Conservation (phyloP, 2,888 invertebrate species). For the Ennomos fuscantarius region DNA sequence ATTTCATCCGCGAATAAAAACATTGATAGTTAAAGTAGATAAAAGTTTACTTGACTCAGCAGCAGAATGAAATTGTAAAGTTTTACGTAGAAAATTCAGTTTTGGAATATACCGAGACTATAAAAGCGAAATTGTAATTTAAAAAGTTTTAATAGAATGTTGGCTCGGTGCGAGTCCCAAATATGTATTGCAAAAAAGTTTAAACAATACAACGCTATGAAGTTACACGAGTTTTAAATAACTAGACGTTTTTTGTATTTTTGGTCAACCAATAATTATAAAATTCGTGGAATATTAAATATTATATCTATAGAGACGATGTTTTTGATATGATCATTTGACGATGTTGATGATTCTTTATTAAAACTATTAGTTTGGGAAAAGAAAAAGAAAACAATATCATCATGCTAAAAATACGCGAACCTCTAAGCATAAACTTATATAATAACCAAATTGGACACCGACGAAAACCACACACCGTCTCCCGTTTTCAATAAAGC, state of each 20-base stretch:
- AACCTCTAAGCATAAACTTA: constrained; percentile 17
- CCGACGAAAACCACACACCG: constrained; percentile 27
- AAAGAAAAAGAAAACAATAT: no score
- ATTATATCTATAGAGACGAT: no score
- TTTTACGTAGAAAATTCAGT: constrained; percentile 12
- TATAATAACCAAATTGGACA: constrained; percentile 30
- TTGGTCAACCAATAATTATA: no score
- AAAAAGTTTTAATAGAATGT: constrained; percentile 25
- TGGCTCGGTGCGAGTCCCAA: constrained; percentile 19
- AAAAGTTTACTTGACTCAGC: not conserved
- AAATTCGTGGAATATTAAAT: no score
- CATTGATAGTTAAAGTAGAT: not conserved
- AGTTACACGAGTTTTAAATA: no score
- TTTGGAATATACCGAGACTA: constrained; percentile 11
- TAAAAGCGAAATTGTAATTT: constrained; percentile 18
- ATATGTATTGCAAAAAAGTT: constrained; percentile 8
- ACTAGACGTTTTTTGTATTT: no score
- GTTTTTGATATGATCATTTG: no score
- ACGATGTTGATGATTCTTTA: no score
- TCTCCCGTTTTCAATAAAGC: constrained; percentile 73
- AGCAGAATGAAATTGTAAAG: constrained; percentile 1
- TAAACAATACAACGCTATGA: not conserved
- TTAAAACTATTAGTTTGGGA: no score
- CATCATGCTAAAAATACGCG: not conserved
- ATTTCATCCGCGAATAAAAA: not conserved